Conservation (phyloP, 2,888 invertebrate species). For the Pegoplata infirma region DNA sequence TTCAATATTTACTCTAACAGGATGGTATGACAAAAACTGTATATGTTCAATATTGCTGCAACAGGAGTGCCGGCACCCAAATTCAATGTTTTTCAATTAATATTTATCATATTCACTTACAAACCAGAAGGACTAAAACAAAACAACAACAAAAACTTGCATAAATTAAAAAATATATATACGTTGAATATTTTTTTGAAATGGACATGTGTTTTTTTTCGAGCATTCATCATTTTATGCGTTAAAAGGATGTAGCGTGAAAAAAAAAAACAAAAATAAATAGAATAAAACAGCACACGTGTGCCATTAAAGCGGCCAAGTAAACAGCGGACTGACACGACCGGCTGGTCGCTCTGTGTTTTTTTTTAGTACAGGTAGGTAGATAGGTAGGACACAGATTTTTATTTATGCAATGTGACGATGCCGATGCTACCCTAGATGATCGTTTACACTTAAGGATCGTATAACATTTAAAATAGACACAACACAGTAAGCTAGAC, state of each 20-base stretch:
- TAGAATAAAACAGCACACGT: background rate
- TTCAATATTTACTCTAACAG: too few relatives aligned
- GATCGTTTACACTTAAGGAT: conserved; percentile 35
- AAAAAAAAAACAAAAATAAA: background rate
- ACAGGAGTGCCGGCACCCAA: background rate
- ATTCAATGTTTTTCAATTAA: background rate
- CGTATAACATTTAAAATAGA: conserved; percentile 12
- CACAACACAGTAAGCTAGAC: background rate
- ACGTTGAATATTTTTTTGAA: background rate
- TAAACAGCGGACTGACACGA: background rate
- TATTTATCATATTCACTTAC: background rate
- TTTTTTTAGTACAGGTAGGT: background rate
- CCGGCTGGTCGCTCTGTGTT: background rate
- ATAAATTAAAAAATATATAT: background rate
- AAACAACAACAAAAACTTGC: background rate
- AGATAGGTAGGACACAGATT: background rate
- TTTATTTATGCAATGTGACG: background rate
- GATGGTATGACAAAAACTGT: too few relatives aligned
- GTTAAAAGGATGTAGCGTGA: background rate
- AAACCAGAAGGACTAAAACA: too few relatives aligned
- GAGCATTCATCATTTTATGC: background rate
- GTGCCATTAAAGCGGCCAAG: background rate
- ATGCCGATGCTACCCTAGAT: background rate
- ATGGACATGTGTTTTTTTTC: background rate
- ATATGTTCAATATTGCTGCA: too few relatives aligned